A percentile compares a stretch with the other conserved stretches of the same genome.
Evolutionary conservation across 2,113 vertebrate species (phyloP).

Genomic region (Nothoprocta perdicaria): DNA sequence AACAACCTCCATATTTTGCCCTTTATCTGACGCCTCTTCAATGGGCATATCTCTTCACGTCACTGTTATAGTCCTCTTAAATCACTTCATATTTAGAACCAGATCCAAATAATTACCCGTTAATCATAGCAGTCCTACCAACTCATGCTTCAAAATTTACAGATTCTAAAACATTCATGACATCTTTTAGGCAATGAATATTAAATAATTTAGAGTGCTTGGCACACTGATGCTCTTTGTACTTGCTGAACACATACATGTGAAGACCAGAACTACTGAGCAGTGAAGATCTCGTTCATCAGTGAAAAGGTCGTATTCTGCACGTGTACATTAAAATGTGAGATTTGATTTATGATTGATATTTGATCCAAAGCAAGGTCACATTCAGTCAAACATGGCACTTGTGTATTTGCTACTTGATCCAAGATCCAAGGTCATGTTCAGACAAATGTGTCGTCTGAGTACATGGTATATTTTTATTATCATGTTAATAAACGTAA

Average conservation of each 20-base stretch:
- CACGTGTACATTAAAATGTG: not conserved
- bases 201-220: not conserved
- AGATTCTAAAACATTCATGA: not conserved
- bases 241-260: not conserved
- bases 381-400: not conserved
- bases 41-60: not conserved
- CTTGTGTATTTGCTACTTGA: constrained; percentile 28
- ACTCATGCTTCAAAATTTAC: not conserved
- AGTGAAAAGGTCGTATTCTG: not conserved
- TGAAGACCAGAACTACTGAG: not conserved
- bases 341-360: constrained; percentile 40
- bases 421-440: constrained; percentile 38
- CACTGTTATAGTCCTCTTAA: not conserved
- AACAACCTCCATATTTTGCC: not conserved
- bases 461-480: constrained; percentile 22
- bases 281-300: not conserved
- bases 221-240: not conserved
- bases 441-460: constrained; percentile 19
- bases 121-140: not conserved
- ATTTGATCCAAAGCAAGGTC: constrained; percentile 40
- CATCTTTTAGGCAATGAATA: not conserved
- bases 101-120: not conserved
- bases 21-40: not conserved
- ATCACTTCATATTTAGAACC: not conserved
- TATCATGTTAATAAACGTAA: not conserved